A percentile compares a stretch with the other conserved stretches of the same genome.
Conservation (phyloP, 1,140 invertebrate species). For the Megathymus violae region DNA sequence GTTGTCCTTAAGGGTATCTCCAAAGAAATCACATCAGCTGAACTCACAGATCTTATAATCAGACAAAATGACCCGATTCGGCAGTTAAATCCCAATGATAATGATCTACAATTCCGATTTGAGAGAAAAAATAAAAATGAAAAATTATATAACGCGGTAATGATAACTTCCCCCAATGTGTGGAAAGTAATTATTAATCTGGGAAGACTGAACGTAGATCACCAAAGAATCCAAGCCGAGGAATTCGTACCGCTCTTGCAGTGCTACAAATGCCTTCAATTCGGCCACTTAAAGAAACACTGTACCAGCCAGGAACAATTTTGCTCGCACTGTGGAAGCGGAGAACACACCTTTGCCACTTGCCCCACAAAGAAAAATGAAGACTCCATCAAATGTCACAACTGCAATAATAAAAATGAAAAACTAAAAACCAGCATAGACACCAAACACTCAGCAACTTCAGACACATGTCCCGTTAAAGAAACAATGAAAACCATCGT, state of each 20-base stretch:
- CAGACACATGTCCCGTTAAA: constrained; percentile 17
- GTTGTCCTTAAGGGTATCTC: constrained; percentile 1
- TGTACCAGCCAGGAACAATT: background rate
- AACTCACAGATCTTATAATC: background rate
- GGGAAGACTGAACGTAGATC: too few relatives aligned
- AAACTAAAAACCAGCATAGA: constrained; percentile 3
- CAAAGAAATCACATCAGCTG: background rate
- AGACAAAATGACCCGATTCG: constrained; percentile 5
- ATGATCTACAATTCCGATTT: constrained; percentile 10
- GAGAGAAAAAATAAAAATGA: constrained; percentile 18
- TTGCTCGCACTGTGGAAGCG: constrained; percentile 8
- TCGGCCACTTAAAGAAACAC: constrained; percentile 13
- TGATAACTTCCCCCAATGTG: constrained; percentile 1
- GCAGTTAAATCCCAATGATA: background rate
- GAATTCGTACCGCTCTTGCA: constrained; percentile 33
- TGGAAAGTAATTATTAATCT: too few relatives aligned
- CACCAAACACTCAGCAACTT: constrained; percentile 20
- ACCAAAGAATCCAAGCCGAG: too few relatives aligned
- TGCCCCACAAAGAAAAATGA: constrained; percentile 1
- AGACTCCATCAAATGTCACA: background rate
- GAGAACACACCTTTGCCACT: background rate
- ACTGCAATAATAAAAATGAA: too few relatives aligned
- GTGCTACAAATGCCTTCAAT: constrained; percentile 30
- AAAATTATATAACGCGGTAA: too few relatives aligned
- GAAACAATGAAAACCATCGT: constrained; percentile 4